Base-by-base conservation (phyloP, 2,797 vertebrate species). In the Microhierax caerulescens region DNA sequence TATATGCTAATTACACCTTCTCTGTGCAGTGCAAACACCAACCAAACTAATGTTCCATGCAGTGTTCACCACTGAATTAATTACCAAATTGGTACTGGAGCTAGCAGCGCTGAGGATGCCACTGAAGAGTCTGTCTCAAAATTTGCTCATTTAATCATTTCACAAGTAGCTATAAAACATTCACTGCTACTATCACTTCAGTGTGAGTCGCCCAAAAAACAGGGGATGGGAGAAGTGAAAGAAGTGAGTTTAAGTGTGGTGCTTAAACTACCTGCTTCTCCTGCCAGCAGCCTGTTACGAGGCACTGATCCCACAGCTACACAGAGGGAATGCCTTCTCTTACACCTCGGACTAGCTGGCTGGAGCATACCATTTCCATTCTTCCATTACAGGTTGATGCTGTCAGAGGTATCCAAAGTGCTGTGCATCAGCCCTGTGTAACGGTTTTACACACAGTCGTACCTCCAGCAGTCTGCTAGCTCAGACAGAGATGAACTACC, bases 351-450 rank as follows among this genome's bases (percentile, higher is more conserved):
- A 34, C 28, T 63, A 50, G 61, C 32, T 48, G 51, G 37, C 37
- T 41, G 51, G 20, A 57, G n/a, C 0, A 0, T 3, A 34, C 4
- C 0, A 30, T 32, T 57, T 69, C 57, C n/a, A 30, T 36, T n/a
- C 75, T 37, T 37, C 7, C 34, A 7, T 45, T 54, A 39, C 77
- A 54, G 39, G 45, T 69, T 53, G 34, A 59, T 9, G 9, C 22
- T 37, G 14, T 43, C 39, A 34, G 25, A 81, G 23, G 65, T 41
- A 80, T 11, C 43, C 30, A 30, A n/a, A 41, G 43, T 17, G 48
- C 59, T 1, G 0, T 10, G 27, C 10, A 48, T 20, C 54, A 72
- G 41, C 54, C 37, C 41, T 30, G 22, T 5, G 9, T 5, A 45
- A 32, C 1, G 9, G 65, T 41, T 41, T 73, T 48, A 81, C 23